A percentile compares a stretch with the other conserved stretches of the same genome.
phyloP scores from a whole-genome alignment of 2,113 vertebrate species.

The Larimichthys crocea region DNA sequence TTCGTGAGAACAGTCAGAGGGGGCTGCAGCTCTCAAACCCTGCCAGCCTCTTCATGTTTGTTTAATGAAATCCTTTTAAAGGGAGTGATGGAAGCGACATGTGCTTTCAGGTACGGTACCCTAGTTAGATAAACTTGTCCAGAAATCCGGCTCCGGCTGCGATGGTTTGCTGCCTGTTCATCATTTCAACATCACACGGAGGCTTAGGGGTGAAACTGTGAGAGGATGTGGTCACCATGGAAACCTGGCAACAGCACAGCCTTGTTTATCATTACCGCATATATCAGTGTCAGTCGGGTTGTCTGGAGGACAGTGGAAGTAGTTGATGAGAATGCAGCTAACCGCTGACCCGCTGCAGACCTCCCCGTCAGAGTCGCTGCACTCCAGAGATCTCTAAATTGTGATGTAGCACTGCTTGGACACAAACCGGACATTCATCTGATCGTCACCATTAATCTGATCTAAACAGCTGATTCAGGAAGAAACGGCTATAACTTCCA shows the following conservation, averaged over 20 bases:
- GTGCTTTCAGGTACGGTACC: not conserved
- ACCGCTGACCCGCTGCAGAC: not conserved
- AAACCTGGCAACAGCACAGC: conserved; percentile 6
- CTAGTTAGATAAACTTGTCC: not conserved
- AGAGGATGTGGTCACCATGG: conserved; percentile 36
- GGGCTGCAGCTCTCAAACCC: conserved; percentile 18
- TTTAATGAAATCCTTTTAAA: conserved; percentile 28
- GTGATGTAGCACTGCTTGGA: not conserved
- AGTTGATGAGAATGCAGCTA: not conserved
- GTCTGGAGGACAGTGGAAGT: conserved; percentile 1
- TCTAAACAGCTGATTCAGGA: not conserved
- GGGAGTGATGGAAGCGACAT: not conserved
- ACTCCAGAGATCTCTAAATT: not conserved
- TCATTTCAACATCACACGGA: not conserved
- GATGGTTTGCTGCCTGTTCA: not conserved
- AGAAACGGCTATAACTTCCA: not conserved
- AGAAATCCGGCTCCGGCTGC: not conserved
- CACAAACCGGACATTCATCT: not conserved
- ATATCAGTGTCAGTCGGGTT: not conserved
- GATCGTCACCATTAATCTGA: not conserved
- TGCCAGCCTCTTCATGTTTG: conserved; percentile 40
- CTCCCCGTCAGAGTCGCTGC: not conserved
- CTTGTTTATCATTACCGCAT: not conserved
- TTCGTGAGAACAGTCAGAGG: conserved; percentile 31
- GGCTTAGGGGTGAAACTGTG: conserved; percentile 5